Percentiles rank a stretch among this genome's conserved stretches.
phyloP scores from a whole-genome alignment of 2,797 vertebrate species.

The Nannoperca obscura region DNA sequence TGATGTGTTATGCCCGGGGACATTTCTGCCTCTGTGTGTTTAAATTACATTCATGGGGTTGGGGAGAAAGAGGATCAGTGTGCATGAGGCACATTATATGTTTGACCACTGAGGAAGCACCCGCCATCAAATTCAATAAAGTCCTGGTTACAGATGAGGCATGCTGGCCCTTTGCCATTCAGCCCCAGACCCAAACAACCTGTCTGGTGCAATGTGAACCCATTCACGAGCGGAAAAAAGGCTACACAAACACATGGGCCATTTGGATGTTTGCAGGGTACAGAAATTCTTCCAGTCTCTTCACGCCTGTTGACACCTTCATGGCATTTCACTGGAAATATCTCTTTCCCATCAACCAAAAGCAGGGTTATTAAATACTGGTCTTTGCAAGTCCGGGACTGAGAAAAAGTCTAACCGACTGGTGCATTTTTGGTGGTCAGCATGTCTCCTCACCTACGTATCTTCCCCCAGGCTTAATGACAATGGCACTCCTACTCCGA shows the following conservation, averaged over 20 bases:
- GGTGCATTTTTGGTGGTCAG: background rate
- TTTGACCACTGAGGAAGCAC: constrained; percentile 31
- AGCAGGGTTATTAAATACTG: background rate
- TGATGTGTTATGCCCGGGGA: constrained; percentile 11
- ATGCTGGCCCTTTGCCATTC: constrained; percentile 43
- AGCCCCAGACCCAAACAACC: constrained; percentile 48
- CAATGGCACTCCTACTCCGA: constrained; percentile 94
- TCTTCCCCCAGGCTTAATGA: constrained; percentile 96
- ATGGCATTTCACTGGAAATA: constrained; percentile 1
- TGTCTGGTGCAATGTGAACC: constrained; percentile 41
- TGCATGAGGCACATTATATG: constrained; percentile 12
- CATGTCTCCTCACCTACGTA: constrained; percentile 89
- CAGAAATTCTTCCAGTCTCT: constrained; percentile 18
- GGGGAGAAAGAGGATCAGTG: constrained; percentile 26
- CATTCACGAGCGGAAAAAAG: constrained; percentile 35
- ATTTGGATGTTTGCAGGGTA: constrained; percentile 31
- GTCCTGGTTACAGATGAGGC: constrained; percentile 45
- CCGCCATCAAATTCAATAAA: constrained; percentile 45
- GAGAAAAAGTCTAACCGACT: background rate
- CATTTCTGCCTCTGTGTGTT: constrained; percentile 35
- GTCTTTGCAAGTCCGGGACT: background rate
- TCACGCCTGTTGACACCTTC: constrained; percentile 15
- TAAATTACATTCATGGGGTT: constrained; percentile 27
- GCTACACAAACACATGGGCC: constrained; percentile 32
- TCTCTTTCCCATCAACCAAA: background rate